Conservation (phyloP, 1,140 invertebrate species). For the Cydia pomonella region DNA sequence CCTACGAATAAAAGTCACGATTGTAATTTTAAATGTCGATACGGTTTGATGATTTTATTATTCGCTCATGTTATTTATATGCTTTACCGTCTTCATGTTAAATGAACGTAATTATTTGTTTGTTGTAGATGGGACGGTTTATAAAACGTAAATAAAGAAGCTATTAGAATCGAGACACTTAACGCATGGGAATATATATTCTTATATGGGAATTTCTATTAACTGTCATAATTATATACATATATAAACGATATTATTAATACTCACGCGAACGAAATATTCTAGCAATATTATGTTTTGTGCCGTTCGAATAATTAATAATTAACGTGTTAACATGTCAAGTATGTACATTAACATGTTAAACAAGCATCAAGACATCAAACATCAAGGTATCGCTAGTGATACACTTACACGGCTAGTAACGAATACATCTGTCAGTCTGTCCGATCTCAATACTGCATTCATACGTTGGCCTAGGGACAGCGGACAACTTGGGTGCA, state of each 20-base stretch:
- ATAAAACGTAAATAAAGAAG: neutral
- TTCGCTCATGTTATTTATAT: slow-evolving; percentile 44
- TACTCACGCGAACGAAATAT: too few species aligned
- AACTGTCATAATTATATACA: too few species aligned
- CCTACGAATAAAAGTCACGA: slow-evolving; percentile 75
- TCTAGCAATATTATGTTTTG: too few species aligned
- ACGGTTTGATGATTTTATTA: slow-evolving; percentile 70
- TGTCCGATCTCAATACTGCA: slow-evolving; percentile 51
- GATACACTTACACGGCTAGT: slow-evolving; percentile 52
- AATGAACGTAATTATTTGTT: slow-evolving; percentile 30
- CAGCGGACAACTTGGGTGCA: slow-evolving; percentile 52
- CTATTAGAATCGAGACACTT: neutral
- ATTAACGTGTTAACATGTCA: neutral
- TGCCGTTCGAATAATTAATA: too few species aligned
- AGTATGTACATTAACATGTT: neutral
- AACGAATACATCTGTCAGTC: slow-evolving; percentile 64
- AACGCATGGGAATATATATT: neutral
- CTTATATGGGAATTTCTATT: too few species aligned
- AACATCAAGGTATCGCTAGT: slow-evolving; percentile 40
- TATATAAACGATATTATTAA: too few species aligned
- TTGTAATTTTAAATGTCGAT: slow-evolving; percentile 76
- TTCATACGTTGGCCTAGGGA: slow-evolving; percentile 55
- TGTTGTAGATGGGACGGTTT: slow-evolving; percentile 5
- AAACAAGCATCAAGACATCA: slow-evolving; percentile 6
- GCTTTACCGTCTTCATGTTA: slow-evolving; percentile 25